phyloP scores from a whole-genome alignment of 2,797 vertebrate genomes.

The Chelmon rostratus region DNA sequence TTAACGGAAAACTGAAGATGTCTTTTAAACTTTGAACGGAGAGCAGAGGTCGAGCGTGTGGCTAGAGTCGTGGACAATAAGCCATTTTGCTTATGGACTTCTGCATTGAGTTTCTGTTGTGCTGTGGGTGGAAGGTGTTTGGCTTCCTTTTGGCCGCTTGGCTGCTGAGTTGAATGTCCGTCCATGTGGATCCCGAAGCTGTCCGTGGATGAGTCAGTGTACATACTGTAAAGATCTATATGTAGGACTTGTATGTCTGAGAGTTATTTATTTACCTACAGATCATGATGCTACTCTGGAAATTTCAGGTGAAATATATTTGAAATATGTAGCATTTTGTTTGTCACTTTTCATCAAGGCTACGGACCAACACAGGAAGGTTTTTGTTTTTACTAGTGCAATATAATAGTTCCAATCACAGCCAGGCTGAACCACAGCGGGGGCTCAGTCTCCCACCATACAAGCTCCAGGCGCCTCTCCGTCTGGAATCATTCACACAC shows the following conservation, averaged over 20 bases:
- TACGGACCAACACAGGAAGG: constrained; percentile 86
- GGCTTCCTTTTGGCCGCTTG: constrained; percentile 61
- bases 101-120: constrained; percentile 16
- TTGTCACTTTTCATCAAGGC: constrained; percentile 80
- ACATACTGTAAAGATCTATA: constrained; percentile 90
- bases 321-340: constrained; percentile 87
- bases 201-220: constrained; percentile 79
- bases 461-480: constrained; percentile 43
- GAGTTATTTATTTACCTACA: constrained; percentile 93
- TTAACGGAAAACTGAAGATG: constrained; percentile 37
- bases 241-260: constrained; percentile 87
- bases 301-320: constrained; percentile 89
- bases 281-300: constrained; percentile 85
- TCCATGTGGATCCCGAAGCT: constrained; percentile 40
- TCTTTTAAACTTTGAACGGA: constrained; percentile 17
- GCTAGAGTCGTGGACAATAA: constrained; percentile 35
- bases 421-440: constrained; percentile 76
- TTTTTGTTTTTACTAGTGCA: constrained; percentile 75
- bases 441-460: constrained; percentile 77
- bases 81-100: constrained; percentile 32
- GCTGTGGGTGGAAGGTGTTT: constrained; percentile 46
- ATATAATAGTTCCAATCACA: constrained; percentile 81
- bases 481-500: constrained; percentile 26
- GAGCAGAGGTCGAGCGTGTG: constrained; percentile 21
- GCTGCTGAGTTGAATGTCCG: constrained; percentile 74